A percentile compares a stretch with the other conserved stretches of the same genome.
phyloP scores from a whole-genome alignment of 2,888 invertebrate genomes.

The Venustoraphidia nigricollis region DNA sequence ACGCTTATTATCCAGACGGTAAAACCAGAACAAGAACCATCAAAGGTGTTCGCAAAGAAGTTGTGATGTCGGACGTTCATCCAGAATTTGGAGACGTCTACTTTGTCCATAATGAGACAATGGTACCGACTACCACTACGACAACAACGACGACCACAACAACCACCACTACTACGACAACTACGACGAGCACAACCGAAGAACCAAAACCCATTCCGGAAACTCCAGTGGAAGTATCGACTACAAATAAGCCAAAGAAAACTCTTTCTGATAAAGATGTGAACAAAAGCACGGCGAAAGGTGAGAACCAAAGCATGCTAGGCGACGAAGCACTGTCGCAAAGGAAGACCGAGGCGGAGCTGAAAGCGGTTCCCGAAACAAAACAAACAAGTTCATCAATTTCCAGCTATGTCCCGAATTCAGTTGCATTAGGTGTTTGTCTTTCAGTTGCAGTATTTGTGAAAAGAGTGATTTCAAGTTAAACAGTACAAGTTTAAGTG shows the following conservation, averaged over 20 bases:
- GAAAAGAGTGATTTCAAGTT: too few relatives aligned
- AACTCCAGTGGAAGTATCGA: constrained; percentile 17
- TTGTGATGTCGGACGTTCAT: constrained; percentile 48
- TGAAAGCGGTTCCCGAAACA: not conserved
- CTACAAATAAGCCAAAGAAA: constrained; percentile 14
- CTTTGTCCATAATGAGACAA: constrained; percentile 52
- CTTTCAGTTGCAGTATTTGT: too few relatives aligned
- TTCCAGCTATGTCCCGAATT: too few relatives aligned
- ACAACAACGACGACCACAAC: constrained; percentile 43
- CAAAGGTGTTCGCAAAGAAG: constrained; percentile 47
- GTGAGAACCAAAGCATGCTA: constrained; percentile 28
- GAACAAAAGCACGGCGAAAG: constrained; percentile 14
- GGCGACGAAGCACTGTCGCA: constrained; percentile 25
- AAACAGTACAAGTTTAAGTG: too few relatives aligned
- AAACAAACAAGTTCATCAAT: too few relatives aligned
- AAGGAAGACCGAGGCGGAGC: constrained; percentile 21
- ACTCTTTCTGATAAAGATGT: constrained; percentile 16
- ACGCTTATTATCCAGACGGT: constrained; percentile 51
- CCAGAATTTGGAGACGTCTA: constrained; percentile 63
- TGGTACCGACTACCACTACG: constrained; percentile 29
- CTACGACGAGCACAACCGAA: constrained; percentile 33
- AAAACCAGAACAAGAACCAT: constrained; percentile 39
- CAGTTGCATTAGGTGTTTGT: too few relatives aligned
- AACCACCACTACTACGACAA: constrained; percentile 37
- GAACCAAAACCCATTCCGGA: constrained; percentile 29